phyloP scores from a whole-genome alignment of 2,888 invertebrate species.

The Encarsia formosa region DNA sequence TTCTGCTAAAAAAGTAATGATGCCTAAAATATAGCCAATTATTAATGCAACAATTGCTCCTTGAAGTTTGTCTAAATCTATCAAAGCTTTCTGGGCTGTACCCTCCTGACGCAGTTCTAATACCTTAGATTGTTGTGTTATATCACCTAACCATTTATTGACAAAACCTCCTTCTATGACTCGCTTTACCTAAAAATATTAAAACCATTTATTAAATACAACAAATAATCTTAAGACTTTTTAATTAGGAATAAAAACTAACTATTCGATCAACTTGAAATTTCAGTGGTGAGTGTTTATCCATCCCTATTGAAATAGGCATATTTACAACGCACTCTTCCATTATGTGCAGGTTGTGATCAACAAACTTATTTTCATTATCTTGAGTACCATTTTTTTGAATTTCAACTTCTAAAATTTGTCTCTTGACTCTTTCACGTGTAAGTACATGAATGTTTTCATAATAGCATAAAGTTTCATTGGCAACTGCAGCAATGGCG shows the following conservation, averaged over 20 bases:
- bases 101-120: constrained; percentile 54
- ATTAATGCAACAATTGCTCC: constrained; percentile 71
- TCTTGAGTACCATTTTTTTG: constrained; percentile 33
- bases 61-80: constrained; percentile 73
- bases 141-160: constrained; percentile 75
- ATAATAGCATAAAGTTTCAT: constrained; percentile 73
- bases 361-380: constrained; percentile 30
- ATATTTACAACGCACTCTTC: constrained; percentile 73
- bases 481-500: constrained; percentile 65
- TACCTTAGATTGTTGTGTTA: constrained; percentile 60
- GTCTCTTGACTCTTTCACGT: constrained; percentile 61
- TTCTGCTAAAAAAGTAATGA: constrained; percentile 60
- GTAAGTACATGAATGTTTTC: constrained; percentile 72
- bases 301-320: constrained; percentile 76
- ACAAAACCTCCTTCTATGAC: constrained; percentile 74
- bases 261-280: constrained; percentile 62
- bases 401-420: constrained; percentile 47
- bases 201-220: background rate
- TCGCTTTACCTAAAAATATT: constrained; percentile 52
- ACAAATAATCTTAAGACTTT: background rate
- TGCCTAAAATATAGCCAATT: constrained; percentile 64
- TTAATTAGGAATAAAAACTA: constrained; percentile 15
- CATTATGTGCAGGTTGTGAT: constrained; percentile 74
- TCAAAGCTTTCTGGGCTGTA: constrained; percentile 66
- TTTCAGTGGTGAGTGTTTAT: constrained; percentile 77